A percentile compares a stretch with the other conserved stretches of the same genome.
Conservation (phyloP, 2,797 vertebrate species). For the Gouania willdenowi region DNA sequence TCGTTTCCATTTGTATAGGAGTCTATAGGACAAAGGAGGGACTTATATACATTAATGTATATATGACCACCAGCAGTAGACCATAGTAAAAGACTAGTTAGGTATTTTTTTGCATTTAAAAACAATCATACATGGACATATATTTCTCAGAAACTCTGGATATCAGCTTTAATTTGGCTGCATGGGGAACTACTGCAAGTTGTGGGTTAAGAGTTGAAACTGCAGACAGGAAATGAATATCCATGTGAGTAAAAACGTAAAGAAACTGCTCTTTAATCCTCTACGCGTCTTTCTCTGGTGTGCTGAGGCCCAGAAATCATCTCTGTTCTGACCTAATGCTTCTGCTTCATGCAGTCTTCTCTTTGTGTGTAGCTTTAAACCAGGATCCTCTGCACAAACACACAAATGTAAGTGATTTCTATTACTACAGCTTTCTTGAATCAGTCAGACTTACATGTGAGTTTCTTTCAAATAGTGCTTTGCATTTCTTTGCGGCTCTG, state of each 20-base stretch:
- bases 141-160: no score
- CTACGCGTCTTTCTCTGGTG: conserved; percentile 6
- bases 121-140: no score
- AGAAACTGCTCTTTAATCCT: conserved; percentile 20
- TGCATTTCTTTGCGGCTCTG: not conserved
- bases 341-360: conserved; percentile 1
- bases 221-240: not conserved
- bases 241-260: conserved; percentile 11
- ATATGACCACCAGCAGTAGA: no score
- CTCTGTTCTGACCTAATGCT: conserved; percentile 19
- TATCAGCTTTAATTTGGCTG: not conserved
- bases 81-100: no score
- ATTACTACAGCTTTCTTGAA: not conserved
- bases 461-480: no score
- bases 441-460: conserved; percentile 6
- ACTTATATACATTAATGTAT: no score
- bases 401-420: not conserved
- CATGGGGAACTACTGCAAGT: not conserved
- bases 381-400: conserved; percentile 13
- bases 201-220: conserved; percentile 9
- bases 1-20: no score
- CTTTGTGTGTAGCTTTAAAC: conserved; percentile 7
- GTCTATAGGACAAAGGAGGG: no score
- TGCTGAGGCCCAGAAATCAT: conserved; percentile 8
- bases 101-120: no score